A percentile compares a stretch with the other conserved stretches of the same genome.
Evolutionary conservation across 1,140 invertebrate genomes (phyloP).

Genomic region (Lepidurus arcticus): DNA sequence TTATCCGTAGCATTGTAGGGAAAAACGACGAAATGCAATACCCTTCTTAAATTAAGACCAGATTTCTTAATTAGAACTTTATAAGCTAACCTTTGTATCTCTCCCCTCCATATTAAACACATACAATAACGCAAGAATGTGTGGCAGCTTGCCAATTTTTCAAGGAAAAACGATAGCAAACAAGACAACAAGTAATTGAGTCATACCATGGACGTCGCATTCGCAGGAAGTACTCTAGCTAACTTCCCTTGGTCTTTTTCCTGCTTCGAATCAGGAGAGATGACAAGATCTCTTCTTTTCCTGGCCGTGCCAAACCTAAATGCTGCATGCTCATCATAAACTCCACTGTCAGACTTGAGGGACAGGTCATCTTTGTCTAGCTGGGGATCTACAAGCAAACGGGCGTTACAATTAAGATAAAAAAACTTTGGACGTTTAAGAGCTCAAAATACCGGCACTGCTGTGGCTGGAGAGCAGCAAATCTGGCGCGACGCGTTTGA

Average conservation of each 20-base stretch:
- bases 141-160: slow-evolving; percentile 24
- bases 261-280: background rate
- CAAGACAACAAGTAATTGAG: background rate
- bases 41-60: too few species aligned
- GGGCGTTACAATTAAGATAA: background rate
- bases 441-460: slow-evolving; percentile 12
- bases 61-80: background rate
- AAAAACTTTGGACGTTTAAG: background rate
- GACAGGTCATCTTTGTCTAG: background rate
- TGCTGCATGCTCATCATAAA: background rate
- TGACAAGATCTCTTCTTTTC: background rate
- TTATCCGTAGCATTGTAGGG: too few species aligned
- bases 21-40: too few species aligned
- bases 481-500: background rate
- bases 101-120: background rate
- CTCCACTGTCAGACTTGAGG: background rate
- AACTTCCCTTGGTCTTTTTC: background rate
- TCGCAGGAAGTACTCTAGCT: background rate
- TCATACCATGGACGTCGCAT: slow-evolving; percentile 29
- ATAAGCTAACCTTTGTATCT: background rate
- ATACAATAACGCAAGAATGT: background rate
- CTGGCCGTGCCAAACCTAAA: background rate
- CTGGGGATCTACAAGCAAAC: background rate
- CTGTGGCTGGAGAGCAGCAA: background rate
- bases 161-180: background rate